A percentile compares a stretch with the other conserved stretches of the same genome.
Conservation (phyloP, 2,797 vertebrate species). For the Florisuga fusca region DNA sequence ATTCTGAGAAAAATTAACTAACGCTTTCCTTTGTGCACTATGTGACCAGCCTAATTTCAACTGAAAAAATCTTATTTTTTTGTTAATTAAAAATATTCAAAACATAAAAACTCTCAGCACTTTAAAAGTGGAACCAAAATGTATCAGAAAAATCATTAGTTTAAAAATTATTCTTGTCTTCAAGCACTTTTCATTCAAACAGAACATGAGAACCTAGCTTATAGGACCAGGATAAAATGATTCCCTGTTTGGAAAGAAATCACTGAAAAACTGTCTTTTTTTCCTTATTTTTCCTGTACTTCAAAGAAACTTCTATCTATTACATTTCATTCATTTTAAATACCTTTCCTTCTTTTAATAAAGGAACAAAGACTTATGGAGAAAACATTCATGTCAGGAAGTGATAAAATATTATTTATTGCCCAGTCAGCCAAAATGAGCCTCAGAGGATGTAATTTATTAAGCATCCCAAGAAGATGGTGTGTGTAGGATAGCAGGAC, state of each 20-base stretch:
- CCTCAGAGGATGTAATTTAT: neutral
- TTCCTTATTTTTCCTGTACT: neutral
- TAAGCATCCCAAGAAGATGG: neutral
- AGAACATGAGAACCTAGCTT: neutral
- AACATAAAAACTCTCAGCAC: neutral
- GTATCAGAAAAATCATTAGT: neutral
- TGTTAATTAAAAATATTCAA: neutral
- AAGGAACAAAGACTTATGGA: rapidly evolving
- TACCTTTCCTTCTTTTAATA: neutral
- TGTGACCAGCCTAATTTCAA: neutral
- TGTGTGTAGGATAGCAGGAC: neutral
- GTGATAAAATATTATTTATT: neutral
- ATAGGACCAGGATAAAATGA: neutral
- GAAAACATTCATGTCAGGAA: neutral
- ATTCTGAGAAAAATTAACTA: neutral
- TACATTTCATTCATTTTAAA: neutral
- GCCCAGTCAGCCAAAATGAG: neutral
- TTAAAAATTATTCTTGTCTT: neutral
- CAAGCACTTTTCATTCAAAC: neutral
- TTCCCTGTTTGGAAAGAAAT: neutral
- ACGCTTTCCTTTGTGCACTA: neutral
- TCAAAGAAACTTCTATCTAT: neutral
- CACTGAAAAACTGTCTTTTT: neutral
- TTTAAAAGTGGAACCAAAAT: neutral
- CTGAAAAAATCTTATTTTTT: neutral